Base-by-base conservation (phyloP, 2,113 vertebrate species). In the Corythoichthys haematopterus region DNA sequence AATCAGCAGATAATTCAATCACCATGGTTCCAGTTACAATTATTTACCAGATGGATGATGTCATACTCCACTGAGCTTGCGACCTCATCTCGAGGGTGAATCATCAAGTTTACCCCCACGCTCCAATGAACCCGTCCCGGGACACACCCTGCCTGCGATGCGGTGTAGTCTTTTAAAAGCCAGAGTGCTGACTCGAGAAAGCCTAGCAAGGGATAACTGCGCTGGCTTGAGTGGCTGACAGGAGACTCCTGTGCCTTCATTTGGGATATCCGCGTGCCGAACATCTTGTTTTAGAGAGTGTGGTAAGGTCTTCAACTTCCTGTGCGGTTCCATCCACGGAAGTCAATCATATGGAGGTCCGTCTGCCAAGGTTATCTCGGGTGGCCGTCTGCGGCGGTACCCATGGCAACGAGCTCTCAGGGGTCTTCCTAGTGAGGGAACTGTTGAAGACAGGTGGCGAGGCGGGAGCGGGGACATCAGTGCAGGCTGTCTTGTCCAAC, bases 341-440 rank as follows among this genome's bases (percentile, higher is more conserved):
- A 62, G 20, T 6, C 71, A 57, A 69, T 48, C 74, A 83, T 80
- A 89, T 89, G 85, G 84, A 88, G 37, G 78, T 84, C 78, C 47
- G 9, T 55, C 64, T 89, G 55, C 84, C 87, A 2, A 82, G 87
- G 53, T 57, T 94, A 82, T 76, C 63, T 72, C 87, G 82, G 1
- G 89, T 93, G 5, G 93, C 91, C 0, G 84, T 95, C 69, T 88
- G 88, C 0, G 93, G 93, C 0, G 93, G 93, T 55, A 94, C 93
- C 37, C 94, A 95, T 10, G 93, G 93, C 58, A 92, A 94, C 1
- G 94, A 95, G 85, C 84, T 94, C 79, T 88, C 91, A 0, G 93
- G 93, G 0, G 79, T 94, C 65, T 88, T 81, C 75, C 84, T 95
- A 77, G 88, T 71, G 60, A 84, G 74, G 66, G 88, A 93, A 74